Evolutionary conservation across 2,113 vertebrate genomes (phyloP), one percentile per base, ranked within the genome.

Genomic region (Panthera uncia): DNA sequence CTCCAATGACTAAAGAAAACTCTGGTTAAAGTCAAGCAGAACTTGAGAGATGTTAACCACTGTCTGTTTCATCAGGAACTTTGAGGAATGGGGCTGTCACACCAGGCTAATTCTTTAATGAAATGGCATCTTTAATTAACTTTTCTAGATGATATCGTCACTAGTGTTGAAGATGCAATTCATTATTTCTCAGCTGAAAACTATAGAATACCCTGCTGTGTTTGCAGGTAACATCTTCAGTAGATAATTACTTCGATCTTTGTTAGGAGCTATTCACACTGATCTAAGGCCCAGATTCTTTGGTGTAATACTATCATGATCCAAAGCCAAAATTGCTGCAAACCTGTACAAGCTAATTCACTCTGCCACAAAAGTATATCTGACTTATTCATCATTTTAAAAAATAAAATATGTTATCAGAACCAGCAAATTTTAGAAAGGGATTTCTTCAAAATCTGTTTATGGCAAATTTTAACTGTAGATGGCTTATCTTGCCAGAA

Each of bases 101-200:
- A 48, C 65, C 50, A 41, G 31, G 52, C 78, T 74, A 48, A 68
- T 66, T 96, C 82, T 66, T 82, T 95, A 97, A 97, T 96, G 91
- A 98, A 96, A 92, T 96, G 92, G 15, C 95, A 97, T 82, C 89
- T 96, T 95, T 69, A 93, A 94, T 96, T 96, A 98, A 84, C 61
- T 89, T 89, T 71, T 80, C 93, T 78, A 96, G 29, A 87, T 81
- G 83, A 88, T 69, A 94, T 50, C 33, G 18, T 94, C 95, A 93
- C 38, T 73, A 74, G n/a, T n/a, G 29, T 74, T 97, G 96, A 95
- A 90, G 68, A 94, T 95, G 50, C 97, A 68, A 96, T 73, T 88
- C 50, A 87, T 96, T 90, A 88, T 90, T 81, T 81, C 68, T 94
- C 71, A 84, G 7, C 21, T 71, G 81, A 94, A 90, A 52, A 21